Base-by-base conservation (phyloP, 2,797 vertebrate species). In the Tamandua tetradactyla region DNA sequence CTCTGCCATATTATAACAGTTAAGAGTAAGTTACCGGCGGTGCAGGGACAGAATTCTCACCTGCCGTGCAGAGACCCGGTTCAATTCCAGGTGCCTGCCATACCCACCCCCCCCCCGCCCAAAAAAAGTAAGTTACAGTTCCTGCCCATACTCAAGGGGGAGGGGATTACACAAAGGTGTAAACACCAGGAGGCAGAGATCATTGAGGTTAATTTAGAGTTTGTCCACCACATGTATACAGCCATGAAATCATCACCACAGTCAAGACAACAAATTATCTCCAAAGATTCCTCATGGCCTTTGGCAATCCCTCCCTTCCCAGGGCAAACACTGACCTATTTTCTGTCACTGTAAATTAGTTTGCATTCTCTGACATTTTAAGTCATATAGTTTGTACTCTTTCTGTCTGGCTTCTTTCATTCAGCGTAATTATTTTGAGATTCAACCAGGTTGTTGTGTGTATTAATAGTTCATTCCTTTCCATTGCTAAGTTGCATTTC, bases 371-470 rank as follows among this genome's bases (percentile, higher is more conserved):
- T 59, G 44, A 59, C 52, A 84, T 74, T 57, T 84, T 72, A 52
- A 90, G 14, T 64, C 52, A 61, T 44, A 57, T 13, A 79, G 14
- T 42, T 47, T 35, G 27, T 42, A 64, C 61, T 93, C 55, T 44
- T 92, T 94, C 64, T 35, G 42, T 47, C 69, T 75, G 91, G 57
- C 71, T 87, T 89, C 49, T 57, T 88, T 78, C 87, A 44, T 15
- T 82, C 23, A 83, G 74, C 25, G 25, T 11, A 47, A 85, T 85
- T 66, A 40, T 78, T n/a, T 32, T 91, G 84, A 82, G 52, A 89
- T 23, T 27, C 52, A 62, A 2, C 11, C 30, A 10, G 27, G 25
- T 30, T 72, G 22, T 14, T 49, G 55, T 17, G 18, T 68, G 17
- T 62, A 62, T 59, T 44, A 11, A 11, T 22, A 47, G 57, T 64